phyloP scores from a whole-genome alignment of 2,797 vertebrate genomes.

The Garrulus glandarius region DNA sequence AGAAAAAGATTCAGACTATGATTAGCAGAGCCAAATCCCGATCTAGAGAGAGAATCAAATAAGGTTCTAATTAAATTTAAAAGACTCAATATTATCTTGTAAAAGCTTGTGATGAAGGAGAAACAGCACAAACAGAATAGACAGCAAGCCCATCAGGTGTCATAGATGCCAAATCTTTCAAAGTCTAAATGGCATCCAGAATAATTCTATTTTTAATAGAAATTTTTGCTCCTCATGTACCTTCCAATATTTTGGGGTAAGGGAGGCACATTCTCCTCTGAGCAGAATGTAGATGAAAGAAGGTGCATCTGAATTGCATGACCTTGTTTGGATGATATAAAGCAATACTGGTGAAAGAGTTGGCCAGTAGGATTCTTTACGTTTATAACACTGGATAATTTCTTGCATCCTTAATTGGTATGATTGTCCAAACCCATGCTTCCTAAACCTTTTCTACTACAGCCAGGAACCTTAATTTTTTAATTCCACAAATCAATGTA shows the following conservation, averaged over 20 bases:
- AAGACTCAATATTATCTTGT: background rate
- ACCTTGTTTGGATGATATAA: background rate
- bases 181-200: background rate
- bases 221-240: background rate
- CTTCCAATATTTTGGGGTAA: background rate
- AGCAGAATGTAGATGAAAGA: background rate
- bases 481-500: background rate
- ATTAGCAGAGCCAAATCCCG: slow-evolving; percentile 23
- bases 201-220: background rate
- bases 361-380: background rate
- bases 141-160: background rate
- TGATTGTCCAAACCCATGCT: background rate
- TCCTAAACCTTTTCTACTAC: background rate
- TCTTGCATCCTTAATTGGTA: background rate
- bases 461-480: background rate
- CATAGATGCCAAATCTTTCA: background rate
- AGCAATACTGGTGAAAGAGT: background rate
- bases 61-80: slow-evolving; percentile 61
- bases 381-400: background rate
- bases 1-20: slow-evolving; percentile 14
- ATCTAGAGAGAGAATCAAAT: slow-evolving; percentile 38
- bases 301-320: background rate
- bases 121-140: background rate
- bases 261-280: background rate
- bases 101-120: slow-evolving; percentile 2